Percentiles rank a stretch among this genome's conserved stretches.
phyloP scores from a whole-genome alignment of 2,888 invertebrate species.

The Dendrolimus pini region DNA sequence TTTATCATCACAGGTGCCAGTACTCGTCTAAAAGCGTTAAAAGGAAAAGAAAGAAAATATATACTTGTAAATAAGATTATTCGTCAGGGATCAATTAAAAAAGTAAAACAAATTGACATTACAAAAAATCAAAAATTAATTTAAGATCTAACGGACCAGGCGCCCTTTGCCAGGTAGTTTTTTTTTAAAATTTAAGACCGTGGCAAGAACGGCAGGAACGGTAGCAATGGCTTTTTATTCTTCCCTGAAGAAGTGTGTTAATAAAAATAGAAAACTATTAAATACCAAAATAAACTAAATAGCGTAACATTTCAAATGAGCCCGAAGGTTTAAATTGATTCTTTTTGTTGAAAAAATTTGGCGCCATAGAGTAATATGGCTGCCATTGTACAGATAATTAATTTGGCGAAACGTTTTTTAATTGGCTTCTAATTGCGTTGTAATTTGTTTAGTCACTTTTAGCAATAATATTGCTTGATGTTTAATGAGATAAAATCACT shows the following conservation, averaged over 20 bases:
- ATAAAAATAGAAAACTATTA: constrained; percentile 63
- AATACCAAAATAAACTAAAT: constrained; percentile 38
- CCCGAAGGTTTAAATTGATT: constrained; percentile 34
- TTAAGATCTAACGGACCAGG: constrained; percentile 46
- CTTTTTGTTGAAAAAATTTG: constrained; percentile 32
- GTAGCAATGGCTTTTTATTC: constrained; percentile 63
- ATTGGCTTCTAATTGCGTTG: not conserved
- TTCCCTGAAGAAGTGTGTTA: constrained; percentile 54
- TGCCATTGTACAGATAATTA: constrained; percentile 1
- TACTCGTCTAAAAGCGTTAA: too few relatives aligned
- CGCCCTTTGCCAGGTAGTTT: constrained; percentile 46
- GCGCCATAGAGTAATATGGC: constrained; percentile 32
- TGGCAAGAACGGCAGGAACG: constrained; percentile 45
- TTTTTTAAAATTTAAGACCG: constrained; percentile 38
- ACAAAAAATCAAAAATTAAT: constrained; percentile 41
- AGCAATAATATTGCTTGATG: too few relatives aligned
- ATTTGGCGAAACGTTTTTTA: constrained; percentile 2
- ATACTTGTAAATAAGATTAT: too few relatives aligned
- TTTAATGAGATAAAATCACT: too few relatives aligned
- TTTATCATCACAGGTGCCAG: too few relatives aligned
- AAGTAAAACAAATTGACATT: not conserved
- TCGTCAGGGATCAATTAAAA: not conserved
- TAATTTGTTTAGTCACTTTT: too few relatives aligned
- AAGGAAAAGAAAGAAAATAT: too few relatives aligned
- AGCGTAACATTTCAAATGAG: constrained; percentile 32